Percentiles rank a stretch among this genome's conserved stretches.
Evolutionary conservation across 2,113 vertebrate species (phyloP).

Genomic region (Calidris pygmaea): DNA sequence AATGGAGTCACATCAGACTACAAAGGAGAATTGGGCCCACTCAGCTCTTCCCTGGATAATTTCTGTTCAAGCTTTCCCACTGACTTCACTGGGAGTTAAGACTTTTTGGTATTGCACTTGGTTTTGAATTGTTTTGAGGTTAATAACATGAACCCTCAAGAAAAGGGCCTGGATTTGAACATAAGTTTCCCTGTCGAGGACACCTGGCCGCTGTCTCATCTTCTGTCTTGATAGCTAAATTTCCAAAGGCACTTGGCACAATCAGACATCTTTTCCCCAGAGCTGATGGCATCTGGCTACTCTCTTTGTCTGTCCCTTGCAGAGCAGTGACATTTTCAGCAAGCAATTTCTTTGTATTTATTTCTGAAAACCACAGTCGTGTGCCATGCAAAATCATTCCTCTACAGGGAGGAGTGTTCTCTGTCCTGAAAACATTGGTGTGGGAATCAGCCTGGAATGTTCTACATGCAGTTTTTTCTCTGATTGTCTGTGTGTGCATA

Average conservation of each 20-base stretch:
- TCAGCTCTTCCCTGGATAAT: neutral
- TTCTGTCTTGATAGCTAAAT: neutral
- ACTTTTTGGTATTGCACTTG: neutral
- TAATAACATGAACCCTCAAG: neutral
- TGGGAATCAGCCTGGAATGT: neutral
- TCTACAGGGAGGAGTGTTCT: neutral
- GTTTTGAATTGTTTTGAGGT: neutral
- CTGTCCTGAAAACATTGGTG: rapidly evolving
- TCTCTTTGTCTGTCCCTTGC: neutral
- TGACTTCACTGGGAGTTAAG: neutral
- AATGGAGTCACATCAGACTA: neutral
- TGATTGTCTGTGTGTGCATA: rapidly evolving
- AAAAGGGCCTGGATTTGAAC: neutral
- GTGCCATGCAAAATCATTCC: neutral
- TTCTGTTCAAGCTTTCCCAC: neutral
- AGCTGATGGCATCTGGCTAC: neutral
- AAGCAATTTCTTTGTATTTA: neutral
- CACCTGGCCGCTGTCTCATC: neutral
- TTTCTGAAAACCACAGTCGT: rapidly evolving
- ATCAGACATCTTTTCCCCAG: neutral
- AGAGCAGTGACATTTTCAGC: neutral
- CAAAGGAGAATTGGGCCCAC: neutral
- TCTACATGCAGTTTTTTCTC: neutral
- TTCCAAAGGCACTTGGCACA: neutral
- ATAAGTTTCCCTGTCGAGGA: neutral